Evolutionary conservation across 2,888 invertebrate species (phyloP).

Genomic region (Tigriopus californicus): DNA sequence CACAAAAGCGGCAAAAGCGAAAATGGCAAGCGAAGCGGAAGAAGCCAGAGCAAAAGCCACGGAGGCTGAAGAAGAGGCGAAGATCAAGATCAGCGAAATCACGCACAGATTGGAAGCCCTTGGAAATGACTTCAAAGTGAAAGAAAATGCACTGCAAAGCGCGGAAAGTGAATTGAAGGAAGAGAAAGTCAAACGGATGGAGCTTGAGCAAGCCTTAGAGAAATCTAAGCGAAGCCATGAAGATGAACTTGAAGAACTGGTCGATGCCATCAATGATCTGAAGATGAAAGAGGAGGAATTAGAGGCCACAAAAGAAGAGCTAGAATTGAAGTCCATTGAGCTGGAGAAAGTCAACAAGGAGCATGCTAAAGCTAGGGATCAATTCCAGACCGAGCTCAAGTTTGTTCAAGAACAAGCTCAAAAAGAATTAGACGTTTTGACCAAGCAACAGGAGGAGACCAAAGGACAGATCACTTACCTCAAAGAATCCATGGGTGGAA

Average conservation of each 20-base stretch:
- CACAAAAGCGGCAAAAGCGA: no score
- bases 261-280: conserved; percentile 13
- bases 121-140: not conserved
- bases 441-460: conserved; percentile 31
- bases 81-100: not conserved
- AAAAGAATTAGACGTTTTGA: conserved; percentile 34
- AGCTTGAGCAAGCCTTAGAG: conserved; percentile 20
- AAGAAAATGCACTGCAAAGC: not conserved
- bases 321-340: not conserved
- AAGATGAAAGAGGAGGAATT: conserved; percentile 14
- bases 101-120: not conserved
- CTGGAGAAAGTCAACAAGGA: conserved; percentile 23
- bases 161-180: not conserved
- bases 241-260: conserved; percentile 12
- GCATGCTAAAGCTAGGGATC: conserved; percentile 33
- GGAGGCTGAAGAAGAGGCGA: not conserved
- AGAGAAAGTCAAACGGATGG: not conserved
- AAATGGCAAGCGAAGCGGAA: conserved; percentile 17
- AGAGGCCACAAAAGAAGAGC: not conserved
- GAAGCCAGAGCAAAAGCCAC: not conserved
- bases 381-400: conserved; percentile 24
- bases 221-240: not conserved
- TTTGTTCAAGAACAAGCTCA: conserved; percentile 35
- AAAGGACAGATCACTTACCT: conserved; percentile 23
- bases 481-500: conserved; percentile 33